phyloP scores from a whole-genome alignment of 2,113 vertebrate genomes.

The Rutilus rutilus region DNA sequence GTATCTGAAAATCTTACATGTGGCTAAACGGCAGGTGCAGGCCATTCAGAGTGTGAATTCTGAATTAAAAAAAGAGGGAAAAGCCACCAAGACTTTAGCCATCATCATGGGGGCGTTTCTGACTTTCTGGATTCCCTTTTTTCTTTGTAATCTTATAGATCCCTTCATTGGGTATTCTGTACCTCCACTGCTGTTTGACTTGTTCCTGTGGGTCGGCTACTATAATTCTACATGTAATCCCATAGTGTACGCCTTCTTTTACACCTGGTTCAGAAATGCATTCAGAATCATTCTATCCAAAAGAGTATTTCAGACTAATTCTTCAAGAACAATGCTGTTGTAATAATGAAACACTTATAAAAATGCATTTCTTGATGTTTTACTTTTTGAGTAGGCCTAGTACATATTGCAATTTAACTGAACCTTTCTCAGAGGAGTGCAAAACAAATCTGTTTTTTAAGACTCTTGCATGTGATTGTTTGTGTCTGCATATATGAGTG shows the following conservation, averaged over 20 bases:
- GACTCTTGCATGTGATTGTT: too few relatives aligned
- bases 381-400: background rate
- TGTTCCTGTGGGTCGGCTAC: slow-evolving; percentile 82
- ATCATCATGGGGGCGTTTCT: slow-evolving; percentile 82
- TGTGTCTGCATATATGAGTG: background rate
- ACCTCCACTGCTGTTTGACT: slow-evolving; percentile 72
- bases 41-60: slow-evolving; percentile 67
- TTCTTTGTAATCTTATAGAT: slow-evolving; percentile 75
- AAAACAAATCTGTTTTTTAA: background rate
- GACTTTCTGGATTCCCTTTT: slow-evolving; percentile 83
- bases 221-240: slow-evolving; percentile 85
- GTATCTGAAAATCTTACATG: slow-evolving; percentile 79
- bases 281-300: slow-evolving; percentile 79
- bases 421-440: background rate
- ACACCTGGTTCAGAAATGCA: slow-evolving; percentile 83
- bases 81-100: slow-evolving; percentile 81
- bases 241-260: slow-evolving; percentile 84
- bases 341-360: background rate
- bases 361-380: background rate
- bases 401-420: background rate
- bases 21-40: slow-evolving; percentile 77
- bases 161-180: slow-evolving; percentile 76
- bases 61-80: slow-evolving; percentile 72
- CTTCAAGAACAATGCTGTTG: slow-evolving; percentile 57
- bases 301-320: slow-evolving; percentile 76